A percentile compares a stretch with the other conserved stretches of the same genome.
phyloP scores from a whole-genome alignment of 2,113 vertebrate genomes.

The Lampris incognitus region DNA sequence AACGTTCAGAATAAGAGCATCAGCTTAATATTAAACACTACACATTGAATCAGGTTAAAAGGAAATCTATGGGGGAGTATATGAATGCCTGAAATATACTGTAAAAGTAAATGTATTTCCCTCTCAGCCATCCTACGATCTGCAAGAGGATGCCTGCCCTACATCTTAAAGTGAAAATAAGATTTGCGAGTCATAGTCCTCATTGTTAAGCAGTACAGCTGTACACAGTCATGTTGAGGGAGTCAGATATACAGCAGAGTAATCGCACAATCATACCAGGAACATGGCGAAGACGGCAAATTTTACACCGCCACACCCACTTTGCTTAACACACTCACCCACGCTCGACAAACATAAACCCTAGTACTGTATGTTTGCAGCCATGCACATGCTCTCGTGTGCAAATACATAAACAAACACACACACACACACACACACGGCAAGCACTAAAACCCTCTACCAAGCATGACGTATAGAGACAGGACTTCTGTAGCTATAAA shows the following conservation, averaged over 20 bases:
- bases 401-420: conserved; percentile 15
- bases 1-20: no score
- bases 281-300: conserved; percentile 25
- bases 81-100: no score
- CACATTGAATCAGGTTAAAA: no score
- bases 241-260: not conserved
- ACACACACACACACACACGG: conserved; percentile 35
- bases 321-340: conserved; percentile 3
- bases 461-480: conserved; percentile 52
- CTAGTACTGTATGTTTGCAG: conserved; percentile 11
- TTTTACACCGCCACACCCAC: conserved; percentile 50
- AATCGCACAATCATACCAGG: conserved; percentile 39
- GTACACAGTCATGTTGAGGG: not conserved
- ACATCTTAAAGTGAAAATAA: no score
- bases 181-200: not conserved
- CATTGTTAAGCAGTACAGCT: conserved; percentile 9
- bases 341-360: conserved; percentile 22
- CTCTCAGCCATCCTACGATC: no score
- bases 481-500: conserved; percentile 57
- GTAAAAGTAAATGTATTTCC: no score
- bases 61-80: no score
- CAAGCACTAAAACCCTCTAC: conserved; percentile 48
- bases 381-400: conserved; percentile 5
- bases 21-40: no score
- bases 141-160: no score